These are phyloP conservation scores for Pristionchus mayeri DNA, from an alignment of 2,888 invertebrate species.

Conservation along the genomic window DNA sequence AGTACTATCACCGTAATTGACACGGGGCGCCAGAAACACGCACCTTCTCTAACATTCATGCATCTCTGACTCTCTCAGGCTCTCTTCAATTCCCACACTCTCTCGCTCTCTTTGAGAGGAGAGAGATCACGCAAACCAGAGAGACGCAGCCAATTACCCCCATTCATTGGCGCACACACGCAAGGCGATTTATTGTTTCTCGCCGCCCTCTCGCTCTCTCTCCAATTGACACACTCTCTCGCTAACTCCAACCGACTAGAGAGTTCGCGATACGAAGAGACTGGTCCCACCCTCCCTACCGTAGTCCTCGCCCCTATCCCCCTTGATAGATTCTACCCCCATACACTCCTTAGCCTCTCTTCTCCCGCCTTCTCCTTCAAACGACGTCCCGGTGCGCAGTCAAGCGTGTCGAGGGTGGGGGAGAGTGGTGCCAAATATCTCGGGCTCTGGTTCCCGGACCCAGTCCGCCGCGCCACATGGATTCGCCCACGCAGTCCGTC, in stretches of 20 bases:
- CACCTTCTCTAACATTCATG: not conserved
- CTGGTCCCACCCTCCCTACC: too few species aligned
- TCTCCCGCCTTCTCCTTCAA: constrained; percentile 10
- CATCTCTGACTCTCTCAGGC: constrained; percentile 2
- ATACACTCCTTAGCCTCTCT: too few species aligned
- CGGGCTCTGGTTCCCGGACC: not conserved
- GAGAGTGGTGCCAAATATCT: constrained; percentile 16
- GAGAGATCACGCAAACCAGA: not conserved
- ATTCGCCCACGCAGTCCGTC: not conserved
- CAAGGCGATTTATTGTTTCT: too few species aligned
- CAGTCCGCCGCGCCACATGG: not conserved
- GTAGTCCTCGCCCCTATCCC: not conserved
- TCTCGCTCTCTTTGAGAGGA: not conserved
- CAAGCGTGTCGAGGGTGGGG: too few species aligned
- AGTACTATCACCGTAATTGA: not conserved
- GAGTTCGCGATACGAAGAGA: too few species aligned
- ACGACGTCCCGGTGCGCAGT: too few species aligned
- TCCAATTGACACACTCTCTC: not conserved
- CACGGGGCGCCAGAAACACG: not conserved
- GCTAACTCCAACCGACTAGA: not conserved
- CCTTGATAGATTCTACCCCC: not conserved
- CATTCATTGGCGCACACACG: too few species aligned
- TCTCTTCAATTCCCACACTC: not conserved
- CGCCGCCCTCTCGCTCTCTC: too few species aligned
- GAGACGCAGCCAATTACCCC: too few species aligned